phyloP scores from a whole-genome alignment of 2,888 invertebrate species.

The Volucella zonaria region DNA sequence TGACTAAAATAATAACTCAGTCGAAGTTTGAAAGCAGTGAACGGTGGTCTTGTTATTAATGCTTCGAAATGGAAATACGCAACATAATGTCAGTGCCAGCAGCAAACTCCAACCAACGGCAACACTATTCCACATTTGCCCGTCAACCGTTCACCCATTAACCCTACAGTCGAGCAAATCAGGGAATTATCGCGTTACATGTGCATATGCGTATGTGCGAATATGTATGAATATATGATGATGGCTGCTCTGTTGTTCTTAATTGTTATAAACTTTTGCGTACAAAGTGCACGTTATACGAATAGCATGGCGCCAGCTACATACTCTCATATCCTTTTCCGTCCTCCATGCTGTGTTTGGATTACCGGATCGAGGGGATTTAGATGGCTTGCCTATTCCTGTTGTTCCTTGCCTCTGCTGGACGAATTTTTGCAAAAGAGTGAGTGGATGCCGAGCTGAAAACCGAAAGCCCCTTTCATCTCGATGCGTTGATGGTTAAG shows the following conservation, averaged over 20 bases:
- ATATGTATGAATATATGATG: neutral
- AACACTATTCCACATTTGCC: neutral
- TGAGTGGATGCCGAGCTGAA: conserved; percentile 29
- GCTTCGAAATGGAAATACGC: too few relatives aligned
- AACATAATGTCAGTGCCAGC: too few relatives aligned
- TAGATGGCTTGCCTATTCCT: conserved; percentile 16
- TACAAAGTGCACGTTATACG: conserved; percentile 36
- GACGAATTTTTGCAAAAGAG: conserved; percentile 16
- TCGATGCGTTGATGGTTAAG: conserved; percentile 13
- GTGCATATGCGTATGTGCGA: conserved; percentile 32
- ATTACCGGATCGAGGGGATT: conserved; percentile 33
- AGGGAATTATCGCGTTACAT: conserved; percentile 53
- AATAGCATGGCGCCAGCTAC: neutral
- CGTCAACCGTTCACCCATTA: neutral
- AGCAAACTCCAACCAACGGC: neutral
- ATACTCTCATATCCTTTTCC: neutral
- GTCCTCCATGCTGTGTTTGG: conserved; percentile 24
- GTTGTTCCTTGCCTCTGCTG: neutral
- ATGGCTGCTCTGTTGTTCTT: conserved; percentile 58
- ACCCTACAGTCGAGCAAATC: conserved; percentile 40
- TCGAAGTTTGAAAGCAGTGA: too few relatives aligned
- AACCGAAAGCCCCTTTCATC: conserved; percentile 28
- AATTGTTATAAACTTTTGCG: conserved; percentile 69
- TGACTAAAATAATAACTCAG: too few relatives aligned
- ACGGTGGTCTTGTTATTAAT: too few relatives aligned